Conservation (phyloP, 2,113 vertebrate species). For the zebrafish (Danio rerio) region GRCz12tu NC_133183.1:30481001-30481500, state of each 20-base stretch:
- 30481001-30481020: conserved; percentile 73
- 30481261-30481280: neutral
- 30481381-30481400: conserved; percentile 19
- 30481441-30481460: neutral
- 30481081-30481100: conserved; percentile 59
- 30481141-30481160: neutral
- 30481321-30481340: conserved; percentile 18
- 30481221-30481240: neutral
- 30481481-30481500: neutral
- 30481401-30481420: neutral
- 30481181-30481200: neutral
- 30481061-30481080: conserved; percentile 55
- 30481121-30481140: conserved; percentile 39
- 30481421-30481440: neutral
- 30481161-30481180: conserved; percentile 2
- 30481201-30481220: neutral
- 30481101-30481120: conserved; percentile 56
- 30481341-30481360: neutral
- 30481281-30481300: neutral
- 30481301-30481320: conserved; percentile 8
- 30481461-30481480: neutral
- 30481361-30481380: neutral
- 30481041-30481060: conserved; percentile 53
- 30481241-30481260: neutral
- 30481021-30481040: conserved; percentile 68